Evolutionary conservation across 2,113 vertebrate species (phyloP), one percentile per base, ranked within the genome.

Genomic region (Etia nguti): DNA sequence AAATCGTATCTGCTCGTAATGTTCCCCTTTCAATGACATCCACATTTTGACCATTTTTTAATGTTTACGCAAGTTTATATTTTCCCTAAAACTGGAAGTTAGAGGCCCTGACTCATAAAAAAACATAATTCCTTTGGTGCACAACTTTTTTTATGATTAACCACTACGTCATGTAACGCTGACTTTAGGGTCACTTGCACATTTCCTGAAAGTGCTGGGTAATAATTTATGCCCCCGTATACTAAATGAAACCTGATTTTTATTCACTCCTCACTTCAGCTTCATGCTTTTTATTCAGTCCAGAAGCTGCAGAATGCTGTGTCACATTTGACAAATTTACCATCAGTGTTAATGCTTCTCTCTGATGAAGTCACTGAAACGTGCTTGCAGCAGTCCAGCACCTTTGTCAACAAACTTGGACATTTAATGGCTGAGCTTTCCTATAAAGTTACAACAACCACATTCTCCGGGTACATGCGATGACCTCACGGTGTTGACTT

Each of bases 81-180:
- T 95, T 96, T 95, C 92, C 94, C 80, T 46, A 88, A 93, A 93
- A 88, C 86, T 93, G 93, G 92, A 94, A 94, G 91, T 93, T 24
- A 80, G 91, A 84, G 86, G 65, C 88, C 83, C 82, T 6, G 31
- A 52, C 80, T 92, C 88, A 6, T 93, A 86, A 94, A 95, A 73
- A 81, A 75, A 68, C 88, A 86, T 85, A 88, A 93, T 73, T 86
- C 82, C 79, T 59, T 86, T 88, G 55, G 80, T 91, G 91, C 84
- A 11, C 20, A 91, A 77, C 57, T 89, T 93, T 92, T 92, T 94
- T 93, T 90, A 91, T 90, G 92, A 75, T 83, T 90, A 79, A 10
- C 81, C 73, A 65, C 11, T 55, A 79, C 83, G 43, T 91, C 87
- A 43, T 91, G 92, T 89, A 87, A 84, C 2, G 20, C 83, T 80